Base-by-base conservation (phyloP, 2,888 invertebrate genomes). In the Tipula vernalis region DNA sequence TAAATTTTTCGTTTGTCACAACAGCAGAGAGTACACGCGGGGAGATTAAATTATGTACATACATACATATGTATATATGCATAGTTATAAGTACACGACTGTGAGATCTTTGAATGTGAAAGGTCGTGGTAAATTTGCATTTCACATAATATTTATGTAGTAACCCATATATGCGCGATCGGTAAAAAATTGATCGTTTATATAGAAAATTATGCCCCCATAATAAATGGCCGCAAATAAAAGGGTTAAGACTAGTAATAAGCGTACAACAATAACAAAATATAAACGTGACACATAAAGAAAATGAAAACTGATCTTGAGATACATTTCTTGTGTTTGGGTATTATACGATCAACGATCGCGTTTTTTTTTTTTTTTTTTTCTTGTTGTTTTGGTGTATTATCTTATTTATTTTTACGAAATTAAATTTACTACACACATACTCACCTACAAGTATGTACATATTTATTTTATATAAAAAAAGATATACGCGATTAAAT, bases 401-500 rank as follows among this genome's bases (percentile, higher is more conserved):
- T 71, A 71, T 71, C 71, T 71, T 71, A 71, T 71, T 71, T 71
- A 71, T 71, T 71, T 71, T 71, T 71, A 71, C 71, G 71, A 71
- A 71, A 71, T 28, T 71, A 71, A 71, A 28, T 71, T 71, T 71
- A 2, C 12, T 71, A 10, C 51, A 15, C 15, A 10, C 10, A 44
- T 44, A 10, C 10, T 1, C 8, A 12, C 10, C 0, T 44, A 44
- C 44, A 10, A 1, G 2, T 39, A 39, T 39, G 39, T 39, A 39
- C 6, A 39, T 6, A 39, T 28, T 28, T 28, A 39, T 39, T 6
- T 39, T 6, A 39, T 39, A 12, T 44, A 10, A 3, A 44, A 0
- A 10, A 44, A n/a, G 51, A 51, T 51, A 28, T 71, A 71, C 71
- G 18, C 18, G 71, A 71, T 71, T 71, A 71, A 71, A 71, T 28